These are phyloP conservation scores for Brachystomella parvula DNA, from an alignment of 1,140 invertebrate genomes.

Conservation along the genomic window DNA sequence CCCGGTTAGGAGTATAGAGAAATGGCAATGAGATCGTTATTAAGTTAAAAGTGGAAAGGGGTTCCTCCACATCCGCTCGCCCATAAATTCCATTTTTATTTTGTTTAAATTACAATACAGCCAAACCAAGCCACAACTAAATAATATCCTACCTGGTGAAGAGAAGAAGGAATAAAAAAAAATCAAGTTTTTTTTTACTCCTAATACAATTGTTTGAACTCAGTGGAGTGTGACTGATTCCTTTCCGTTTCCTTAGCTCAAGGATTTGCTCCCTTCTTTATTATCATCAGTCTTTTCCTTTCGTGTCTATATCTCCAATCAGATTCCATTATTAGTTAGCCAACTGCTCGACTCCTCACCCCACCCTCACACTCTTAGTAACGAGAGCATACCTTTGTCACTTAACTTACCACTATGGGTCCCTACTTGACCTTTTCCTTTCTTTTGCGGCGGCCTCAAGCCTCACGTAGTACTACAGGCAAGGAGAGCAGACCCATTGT, in stretches of 20 bases:
- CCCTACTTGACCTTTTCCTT: constrained; percentile 1
- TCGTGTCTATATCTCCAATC: not conserved
- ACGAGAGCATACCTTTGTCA: too few species aligned
- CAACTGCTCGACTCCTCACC: not conserved
- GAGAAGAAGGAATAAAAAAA: not conserved
- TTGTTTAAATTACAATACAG: constrained; percentile 4
- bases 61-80: constrained; percentile 6
- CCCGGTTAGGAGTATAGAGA: not conserved
- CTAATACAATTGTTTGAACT: constrained; percentile 34
- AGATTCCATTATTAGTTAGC: too few species aligned
- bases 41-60: constrained; percentile 5
- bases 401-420: too few species aligned
- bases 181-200: not conserved
- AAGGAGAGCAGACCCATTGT: too few species aligned
- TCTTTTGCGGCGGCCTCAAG: too few species aligned
- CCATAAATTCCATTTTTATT: constrained; percentile 6
- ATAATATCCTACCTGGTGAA: not conserved
- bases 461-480: too few species aligned
- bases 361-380: not conserved
- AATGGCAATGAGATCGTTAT: not conserved
- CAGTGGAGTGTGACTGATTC: constrained; percentile 39
- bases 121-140: not conserved
- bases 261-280: constrained; percentile 37
- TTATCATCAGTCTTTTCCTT: constrained; percentile 10
- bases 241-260: constrained; percentile 39